Conservation (phyloP, 2,888 invertebrate species). For the Caenorhabditis plicata region DNA sequence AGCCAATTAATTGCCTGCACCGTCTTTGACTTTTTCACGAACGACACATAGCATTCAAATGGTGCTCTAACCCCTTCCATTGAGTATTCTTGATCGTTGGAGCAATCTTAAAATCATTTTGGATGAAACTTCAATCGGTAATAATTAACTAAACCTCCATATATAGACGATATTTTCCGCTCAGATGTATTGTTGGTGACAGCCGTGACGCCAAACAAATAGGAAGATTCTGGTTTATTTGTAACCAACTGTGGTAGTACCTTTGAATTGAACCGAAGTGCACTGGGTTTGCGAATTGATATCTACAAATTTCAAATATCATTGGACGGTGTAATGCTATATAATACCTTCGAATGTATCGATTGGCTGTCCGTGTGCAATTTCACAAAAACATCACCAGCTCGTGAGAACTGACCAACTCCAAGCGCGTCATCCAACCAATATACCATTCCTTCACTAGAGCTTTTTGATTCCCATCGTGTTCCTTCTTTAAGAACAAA, state of each 20-base stretch:
- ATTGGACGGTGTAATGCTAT: no score
- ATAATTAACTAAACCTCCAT: slow-evolving; percentile 23
- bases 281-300: slow-evolving; percentile 4
- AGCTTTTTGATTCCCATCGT: slow-evolving; percentile 28
- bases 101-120: slow-evolving; percentile 16
- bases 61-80: slow-evolving; percentile 16
- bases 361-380: slow-evolving; percentile 22
- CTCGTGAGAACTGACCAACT: slow-evolving; percentile 25
- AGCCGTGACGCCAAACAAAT: slow-evolving; percentile 10
- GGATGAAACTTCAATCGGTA: no score
- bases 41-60: slow-evolving; percentile 26
- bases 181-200: slow-evolving; percentile 14
- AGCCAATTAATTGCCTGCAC: slow-evolving; percentile 32
- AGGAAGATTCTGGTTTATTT: slow-evolving; percentile 10
- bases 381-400: slow-evolving; percentile 30
- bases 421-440: slow-evolving; percentile 29
- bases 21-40: slow-evolving; percentile 1
- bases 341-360: slow-evolving; percentile 36
- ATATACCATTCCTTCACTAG: slow-evolving; percentile 13
- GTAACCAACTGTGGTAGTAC: slow-evolving; percentile 6
- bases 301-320: no score
- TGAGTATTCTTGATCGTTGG: slow-evolving; percentile 13
- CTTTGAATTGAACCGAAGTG: slow-evolving; percentile 7
- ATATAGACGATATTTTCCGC: slow-evolving; percentile 11
- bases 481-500: slow-evolving; percentile 3